Base-by-base conservation (phyloP, 2,113 vertebrate genomes). In the Hemibagrus wyckioides region DNA sequence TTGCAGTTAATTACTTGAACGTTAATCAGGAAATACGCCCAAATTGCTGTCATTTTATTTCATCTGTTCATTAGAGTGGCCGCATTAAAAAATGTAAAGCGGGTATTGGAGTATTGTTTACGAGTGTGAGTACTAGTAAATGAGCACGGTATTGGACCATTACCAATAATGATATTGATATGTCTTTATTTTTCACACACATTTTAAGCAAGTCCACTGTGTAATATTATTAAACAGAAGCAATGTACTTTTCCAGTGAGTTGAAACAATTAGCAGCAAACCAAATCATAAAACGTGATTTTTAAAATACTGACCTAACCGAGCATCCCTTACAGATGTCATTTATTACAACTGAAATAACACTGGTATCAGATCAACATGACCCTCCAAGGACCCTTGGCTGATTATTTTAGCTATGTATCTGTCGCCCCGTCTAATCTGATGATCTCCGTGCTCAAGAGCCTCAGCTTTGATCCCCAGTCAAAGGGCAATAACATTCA, bases 401-500 rank as follows among this genome's bases (percentile, higher is more conserved):
- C 59, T 71, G 57, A 85, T 88, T 56, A 67, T 85, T 88, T 76
- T 86, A 77, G 83, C 86, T n/a, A 44, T 61, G 69, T 83, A 85
- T 88, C 84, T 89, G 87, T 87, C 36, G 48, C 87, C 82, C 75
- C 7, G 69, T 85, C 73, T 91, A 90, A 91, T 89, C 67, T 52
- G 89, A 90, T 89, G 84, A 90, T 59, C 79, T 87, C 54, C 19
- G 69, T 44, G 41, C 50, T 48, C 63, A 41, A 82, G 80, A 86
- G 65, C 54, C 80, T 82, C 63, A 28, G 87, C 88, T 89, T 89
- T 87, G 82, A 90, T 88, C 39, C 86, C 73, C 77, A 88, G 89
- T 88, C 87, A 87, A 88, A 87, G 88, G 86, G 63, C 85, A 91
- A 85, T 91, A 85, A 52, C 82, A 89, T 91, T 85, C 79, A 87